Percentiles rank a stretch among this genome's conserved stretches.
Evolutionary conservation across 37 sponge, comb jelly and placozoan species (phyloP).

Genomic region (Axinella damicornis): DNA sequence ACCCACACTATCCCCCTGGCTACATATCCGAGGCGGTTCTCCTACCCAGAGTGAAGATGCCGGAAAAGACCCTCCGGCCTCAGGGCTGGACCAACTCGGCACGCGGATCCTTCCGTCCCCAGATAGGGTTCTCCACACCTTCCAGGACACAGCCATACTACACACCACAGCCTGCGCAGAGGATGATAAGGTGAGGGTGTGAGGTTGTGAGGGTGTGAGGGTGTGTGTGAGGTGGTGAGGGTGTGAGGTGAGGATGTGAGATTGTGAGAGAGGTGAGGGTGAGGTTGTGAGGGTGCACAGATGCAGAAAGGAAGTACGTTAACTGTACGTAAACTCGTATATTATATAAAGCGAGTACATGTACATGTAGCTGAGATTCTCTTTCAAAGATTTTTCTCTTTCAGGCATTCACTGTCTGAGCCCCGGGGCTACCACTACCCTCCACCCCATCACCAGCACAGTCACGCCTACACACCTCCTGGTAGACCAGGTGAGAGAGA

Average conservation of each 20-base stretch:
- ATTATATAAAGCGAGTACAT: too few relatives aligned
- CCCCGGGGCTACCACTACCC: not conserved
- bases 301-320: too few relatives aligned
- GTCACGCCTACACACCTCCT: not conserved
- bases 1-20: conserved; percentile 75
- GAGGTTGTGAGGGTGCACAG: too few relatives aligned
- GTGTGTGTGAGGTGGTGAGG: too few relatives aligned
- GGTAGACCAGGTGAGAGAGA: conserved; percentile 5
- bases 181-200: conserved; percentile 40
- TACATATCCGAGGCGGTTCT: conserved; percentile 77
- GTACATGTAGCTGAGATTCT: too few relatives aligned
- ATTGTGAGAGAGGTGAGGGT: too few relatives aligned
- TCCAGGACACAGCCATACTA: not conserved
- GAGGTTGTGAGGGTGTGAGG: too few relatives aligned
- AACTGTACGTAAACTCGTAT: too few relatives aligned
- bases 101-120: conserved; percentile 11
- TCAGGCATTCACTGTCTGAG: not conserved
- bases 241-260: too few relatives aligned
- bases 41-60: conserved; percentile 56
- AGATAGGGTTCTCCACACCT: conserved; percentile 35
- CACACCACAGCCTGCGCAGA: conserved; percentile 40
- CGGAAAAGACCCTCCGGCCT: conserved; percentile 32
- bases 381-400: not conserved
- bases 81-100: not conserved
- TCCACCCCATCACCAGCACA: not conserved